Conservation (phyloP, 1,140 invertebrate species). For the Diachasma alloeum region DNA sequence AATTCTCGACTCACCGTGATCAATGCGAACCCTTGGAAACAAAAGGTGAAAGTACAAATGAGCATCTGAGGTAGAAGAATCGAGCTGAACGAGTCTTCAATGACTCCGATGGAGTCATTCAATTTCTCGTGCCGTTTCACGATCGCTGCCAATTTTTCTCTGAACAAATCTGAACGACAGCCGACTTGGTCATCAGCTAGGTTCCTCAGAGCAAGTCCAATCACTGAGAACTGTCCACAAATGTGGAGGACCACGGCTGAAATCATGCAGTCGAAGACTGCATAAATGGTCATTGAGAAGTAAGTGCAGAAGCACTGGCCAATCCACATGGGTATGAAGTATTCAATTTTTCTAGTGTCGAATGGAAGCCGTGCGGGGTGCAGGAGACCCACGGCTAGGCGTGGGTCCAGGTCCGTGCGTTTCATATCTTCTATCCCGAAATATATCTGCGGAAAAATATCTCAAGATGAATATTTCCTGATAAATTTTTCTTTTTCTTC, state of each 20-base stretch:
- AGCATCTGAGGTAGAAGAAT: slow-evolving; percentile 45
- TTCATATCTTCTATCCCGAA: slow-evolving; percentile 17
- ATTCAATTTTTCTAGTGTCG: slow-evolving; percentile 53
- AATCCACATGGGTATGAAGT: slow-evolving; percentile 59
- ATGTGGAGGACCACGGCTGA: slow-evolving; percentile 61
- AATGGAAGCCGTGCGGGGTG: slow-evolving; percentile 50
- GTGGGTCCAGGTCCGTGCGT: slow-evolving; percentile 21
- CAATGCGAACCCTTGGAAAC: slow-evolving; percentile 41
- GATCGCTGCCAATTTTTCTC: not conserved
- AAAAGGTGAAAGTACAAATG: slow-evolving; percentile 37
- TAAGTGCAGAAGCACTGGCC: slow-evolving; percentile 56
- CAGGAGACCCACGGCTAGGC: slow-evolving; percentile 26
- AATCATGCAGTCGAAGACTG: slow-evolving; percentile 62
- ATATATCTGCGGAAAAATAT: slow-evolving; percentile 17
- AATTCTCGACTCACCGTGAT: slow-evolving; percentile 37
- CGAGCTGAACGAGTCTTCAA: slow-evolving; percentile 55
- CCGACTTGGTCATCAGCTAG: not conserved
- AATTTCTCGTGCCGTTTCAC: not conserved
- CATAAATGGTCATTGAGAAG: slow-evolving; percentile 55
- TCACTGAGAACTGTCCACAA: slow-evolving; percentile 60
- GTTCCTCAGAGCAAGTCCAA: slow-evolving; percentile 24
- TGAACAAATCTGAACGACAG: not conserved
- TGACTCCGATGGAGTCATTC: slow-evolving; percentile 37
- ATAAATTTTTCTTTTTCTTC: not conserved
- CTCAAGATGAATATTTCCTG: not conserved